Evolutionary conservation across 2,797 vertebrate species (phyloP), one percentile per base, ranked within the genome.

Genomic region (Neomorphus geoffroyi): DNA sequence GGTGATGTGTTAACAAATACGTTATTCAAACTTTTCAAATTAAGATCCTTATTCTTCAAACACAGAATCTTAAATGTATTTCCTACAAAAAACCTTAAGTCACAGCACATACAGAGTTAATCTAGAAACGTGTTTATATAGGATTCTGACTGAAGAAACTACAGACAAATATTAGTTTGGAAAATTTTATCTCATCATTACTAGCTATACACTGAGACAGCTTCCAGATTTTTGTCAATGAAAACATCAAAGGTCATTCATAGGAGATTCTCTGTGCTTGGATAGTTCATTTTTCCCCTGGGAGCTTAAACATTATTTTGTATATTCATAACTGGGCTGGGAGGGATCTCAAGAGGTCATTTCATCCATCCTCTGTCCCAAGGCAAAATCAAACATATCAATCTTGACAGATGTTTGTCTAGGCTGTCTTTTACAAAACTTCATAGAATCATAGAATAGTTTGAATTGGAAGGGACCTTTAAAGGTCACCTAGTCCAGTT

Each of bases 171-270:
- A 4, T 23, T 73, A 61, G 13, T 66, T 94, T 88, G 37, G 32
- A 74, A 66, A 91, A 89, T 89, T 93, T 87, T 67, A 28, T 82
- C 57, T 82, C 32, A 56, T 67, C 17, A 43, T 85, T 58, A 73
- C 13, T 46, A 33, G 48, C 17, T 80, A 18, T 24, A 86, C 23
- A 32, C 18, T 15, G n/a, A 87, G 33, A 64, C 35, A 0, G 0
- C 17, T 80, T 85, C 56, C 32, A 82, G 73, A 80, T 80, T 86
- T 78, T 61, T 89, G 88, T 82, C 86, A 93, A 87, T 91, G 80
- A 93, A 95, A 92, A 91, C 92, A 90, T 77, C 89, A 96, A 88
- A 93, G 87, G 82, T 94, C 51, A 92, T 81, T 90, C 93, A 48
- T 51, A 88, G 84, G 46, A 94, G 48, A 91, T 90, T 90, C 57